Evolutionary conservation across 2,888 invertebrate genomes (phyloP), one percentile per base, ranked within the genome.

Genomic region (Xanthostigma xanthostigma): DNA sequence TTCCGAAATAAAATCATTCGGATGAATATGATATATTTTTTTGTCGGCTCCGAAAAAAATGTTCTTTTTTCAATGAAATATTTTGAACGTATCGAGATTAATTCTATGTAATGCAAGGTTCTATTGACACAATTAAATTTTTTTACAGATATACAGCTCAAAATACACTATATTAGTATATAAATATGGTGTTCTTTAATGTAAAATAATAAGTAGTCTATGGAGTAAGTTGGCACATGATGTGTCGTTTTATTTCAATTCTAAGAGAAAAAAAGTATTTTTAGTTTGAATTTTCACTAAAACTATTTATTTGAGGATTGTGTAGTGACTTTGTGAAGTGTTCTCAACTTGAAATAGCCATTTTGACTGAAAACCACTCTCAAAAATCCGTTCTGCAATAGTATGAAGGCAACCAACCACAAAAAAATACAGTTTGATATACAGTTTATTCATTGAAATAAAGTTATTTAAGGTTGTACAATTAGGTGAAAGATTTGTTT

Each of bases 331-430:
- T 58, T 56, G 67, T 64, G 69, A 71, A 70, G 72, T 68, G 77
- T 76, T 80, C 78, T 81, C 83, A 80, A 76, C 69, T 72, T 74
- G 74, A 76, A 79, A 82, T 80, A 84, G 81, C 76, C 79, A 79
- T 48, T 48, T 48, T 48, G 48, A 48, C 48, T 42, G 64, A 67
- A 69, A 68, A 64, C 72, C 72, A 76, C 73, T 79, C 79, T 76
- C 48, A 48, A 48, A 78, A 79, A 76, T 76, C 82, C 78, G 81
- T 70, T 72, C 72, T 68, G 72, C 84, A 84, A 86, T 86, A 87
- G 84, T 72, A 76, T 80, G 82, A 83, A 83, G 81, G 84, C 82
- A 79, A 75, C 69, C 67, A 70, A 69, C 65, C 63, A 56, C 66
- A 67, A 65, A 67, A 65, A 64, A 70, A 70, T 69, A 69, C 67